Base-by-base conservation (phyloP, 2,888 invertebrate species). In the Protophormia terraenovae region DNA sequence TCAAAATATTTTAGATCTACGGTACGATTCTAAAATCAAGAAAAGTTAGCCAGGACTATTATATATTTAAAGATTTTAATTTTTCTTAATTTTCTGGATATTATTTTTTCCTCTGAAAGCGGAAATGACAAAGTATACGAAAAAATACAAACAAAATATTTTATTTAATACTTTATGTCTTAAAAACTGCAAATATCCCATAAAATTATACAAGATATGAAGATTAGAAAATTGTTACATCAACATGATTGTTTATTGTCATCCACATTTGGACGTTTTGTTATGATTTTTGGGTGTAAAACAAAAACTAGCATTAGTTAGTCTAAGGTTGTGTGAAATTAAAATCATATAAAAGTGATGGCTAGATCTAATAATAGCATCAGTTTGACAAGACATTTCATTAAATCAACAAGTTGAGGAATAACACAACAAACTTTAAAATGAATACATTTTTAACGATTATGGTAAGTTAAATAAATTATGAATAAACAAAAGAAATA, bases 361-460 rank as follows among this genome's bases (percentile, higher is more conserved):
- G 10, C 2, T 1, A 47, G 3, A 1, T 27, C 0, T 8, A 32
- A 1, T 35, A 67, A 22, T 5, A 19, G 22, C 55, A 80, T 84
- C 66, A 84, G 80, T 84, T 84, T n/a, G 60, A 10, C 22, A 41
- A 24, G 19, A 72, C 47, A 41, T 64, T 58, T 69, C 64, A 72
- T 41, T 14, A 0, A 53, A 72, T 19, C 58, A 60, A 38, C 60
- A 67, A 50, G 58, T 60, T 24, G 41, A 45, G 71, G 19, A 76
- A 19, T 60, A 50, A 22, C 14, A 62, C 19, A 19, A 50, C 6
- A 19, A 32, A 1, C 16, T 12, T 16, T 32, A n/a, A 89, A 89
- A 91, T 91, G 91, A 90, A 88, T 79, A 88, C 78, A 77, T 87
- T 89, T 60, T 32, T 64, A 35, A 24, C 66, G 53, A 60, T 89